These are phyloP conservation scores for Holacanthus passer DNA, from an alignment of 2,113 vertebrate species.

Conservation along the genomic window DNA sequence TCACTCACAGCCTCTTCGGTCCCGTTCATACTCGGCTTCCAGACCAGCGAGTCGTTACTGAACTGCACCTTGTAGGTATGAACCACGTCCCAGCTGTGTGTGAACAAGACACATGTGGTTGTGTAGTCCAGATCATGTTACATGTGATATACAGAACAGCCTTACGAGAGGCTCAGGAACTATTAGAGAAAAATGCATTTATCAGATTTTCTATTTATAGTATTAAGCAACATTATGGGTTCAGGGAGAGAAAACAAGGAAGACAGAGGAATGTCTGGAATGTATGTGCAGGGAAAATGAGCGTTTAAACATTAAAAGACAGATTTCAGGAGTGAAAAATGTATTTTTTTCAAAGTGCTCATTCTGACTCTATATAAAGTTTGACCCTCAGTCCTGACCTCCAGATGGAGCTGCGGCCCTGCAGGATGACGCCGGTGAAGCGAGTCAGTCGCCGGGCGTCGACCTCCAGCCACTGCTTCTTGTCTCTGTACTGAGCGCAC, in stretches of 20 bases:
- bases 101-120: not conserved
- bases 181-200: not conserved
- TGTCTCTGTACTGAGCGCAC: conserved; percentile 87
- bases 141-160: not conserved
- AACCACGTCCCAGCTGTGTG: conserved; percentile 88
- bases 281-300: too few relatives aligned
- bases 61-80: conserved; percentile 92
- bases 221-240: not conserved
- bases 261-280: not conserved
- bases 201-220: not conserved
- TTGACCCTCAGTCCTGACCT: conserved; percentile 82
- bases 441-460: conserved; percentile 84
- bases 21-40: conserved; percentile 87
- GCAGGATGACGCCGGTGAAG: conserved; percentile 91
- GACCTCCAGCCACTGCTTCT: conserved; percentile 90
- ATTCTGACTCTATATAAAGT: not conserved
- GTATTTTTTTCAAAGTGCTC: not conserved
- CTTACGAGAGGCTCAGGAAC: not conserved
- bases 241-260: not conserved
- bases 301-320: not conserved
- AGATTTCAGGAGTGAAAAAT: not conserved
- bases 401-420: conserved; percentile 95
- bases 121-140: not conserved
- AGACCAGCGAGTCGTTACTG: conserved; percentile 90
- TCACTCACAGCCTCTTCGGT: conserved; percentile 84